Evolutionary conservation across 2,888 invertebrate species (phyloP), one percentile per base, ranked within the genome.

Genomic region (Orthosia cruda): DNA sequence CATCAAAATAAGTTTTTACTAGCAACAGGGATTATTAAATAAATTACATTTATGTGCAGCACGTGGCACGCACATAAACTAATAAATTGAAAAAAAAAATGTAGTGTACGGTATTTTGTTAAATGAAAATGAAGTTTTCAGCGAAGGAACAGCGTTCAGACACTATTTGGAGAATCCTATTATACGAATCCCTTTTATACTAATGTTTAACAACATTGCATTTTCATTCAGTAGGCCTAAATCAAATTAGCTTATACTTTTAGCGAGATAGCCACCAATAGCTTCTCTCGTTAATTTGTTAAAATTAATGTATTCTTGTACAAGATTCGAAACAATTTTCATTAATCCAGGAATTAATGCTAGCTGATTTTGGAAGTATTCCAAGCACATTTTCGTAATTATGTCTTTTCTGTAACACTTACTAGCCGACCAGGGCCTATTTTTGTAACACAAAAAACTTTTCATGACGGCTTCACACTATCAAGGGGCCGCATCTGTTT

Each of bases 321-420:
- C 80, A 76, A 84, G 77, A 88, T 87, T 89, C 88, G 86, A 87
- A 83, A 89, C 85, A 88, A 90, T 93, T 94, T 94, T 94, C 91
- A 94, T 95, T 95, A 96, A 96, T 95, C 93, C 93, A 91, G 90
- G 91, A 93, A 93, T 93, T 93, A 95, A 93, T 94, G 93, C 92
- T 93, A 94, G 92, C 87, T 91, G 89, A 90, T 90, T 93, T 96
- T 96, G 96, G 96, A 96, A 89, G 93, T 90, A 90, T 88, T 96
- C 96, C 96, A 96, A 89, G 88, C 86, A 90, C 91, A 90, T 95
- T 95, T 95, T 94, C 91, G 92, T 94, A 93, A 95, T 95, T 94
- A 92, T 95, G 93, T 94, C 92, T 94, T 94, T 94, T 93, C 92
- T 92, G 87, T 92, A 91, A 90, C 90, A 93, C 90, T 92, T 92